Base-by-base conservation (phyloP, 2,888 invertebrate species). In the Priapulus caudatus region DNA sequence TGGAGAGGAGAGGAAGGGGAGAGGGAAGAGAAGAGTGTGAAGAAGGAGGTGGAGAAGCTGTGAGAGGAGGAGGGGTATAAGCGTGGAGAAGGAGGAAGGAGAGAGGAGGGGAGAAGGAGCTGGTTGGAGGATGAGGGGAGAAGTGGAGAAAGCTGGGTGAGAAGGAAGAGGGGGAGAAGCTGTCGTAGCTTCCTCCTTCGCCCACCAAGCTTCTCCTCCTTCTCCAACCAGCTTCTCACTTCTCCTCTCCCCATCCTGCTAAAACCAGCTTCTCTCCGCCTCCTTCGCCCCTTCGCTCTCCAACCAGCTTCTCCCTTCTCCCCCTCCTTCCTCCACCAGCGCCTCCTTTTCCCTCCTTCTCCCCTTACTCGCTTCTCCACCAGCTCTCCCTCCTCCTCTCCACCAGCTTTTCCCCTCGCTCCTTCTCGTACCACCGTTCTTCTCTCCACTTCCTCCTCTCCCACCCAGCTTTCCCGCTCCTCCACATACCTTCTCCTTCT, bases 141-240 rank as follows among this genome's bases (percentile, higher is more conserved):
- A 2, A 4, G 44, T 4, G 20, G 3, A 44, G n/a, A n/a, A n/a
- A n/a, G n/a, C n/a, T n/a, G n/a, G n/a, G n/a, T n/a, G n/a, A n/a
- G n/a, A n/a, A n/a, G 44, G 20, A 20, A 4, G 4, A 20, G 20
- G 44, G 20, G 4, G 43, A n/a, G 18, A 20, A 20, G 19, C 20
- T 4, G 18, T 18, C 19, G 44, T 44, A 20, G 20, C 19, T n/a
- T n/a, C n/a, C 15, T n/a, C n/a, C 43, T 15, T 15, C 15, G 15
- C n/a, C 15, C 45, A 5, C 45, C 5, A 22, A 48, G 18, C 2
- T 20, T n/a, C n/a, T n/a, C n/a, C n/a, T n/a, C n/a, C n/a, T n/a
- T n/a, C n/a, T n/a, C n/a, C n/a, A n/a, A n/a, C 4, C 21, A 18
- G 18, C 16, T 20, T 50, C 51, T 50, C 50, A n/a, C 18, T 50